These are phyloP conservation scores for Drosophila burlai DNA, from an alignment of 1,140 invertebrate genomes.

Conservation along the genomic window DNA sequence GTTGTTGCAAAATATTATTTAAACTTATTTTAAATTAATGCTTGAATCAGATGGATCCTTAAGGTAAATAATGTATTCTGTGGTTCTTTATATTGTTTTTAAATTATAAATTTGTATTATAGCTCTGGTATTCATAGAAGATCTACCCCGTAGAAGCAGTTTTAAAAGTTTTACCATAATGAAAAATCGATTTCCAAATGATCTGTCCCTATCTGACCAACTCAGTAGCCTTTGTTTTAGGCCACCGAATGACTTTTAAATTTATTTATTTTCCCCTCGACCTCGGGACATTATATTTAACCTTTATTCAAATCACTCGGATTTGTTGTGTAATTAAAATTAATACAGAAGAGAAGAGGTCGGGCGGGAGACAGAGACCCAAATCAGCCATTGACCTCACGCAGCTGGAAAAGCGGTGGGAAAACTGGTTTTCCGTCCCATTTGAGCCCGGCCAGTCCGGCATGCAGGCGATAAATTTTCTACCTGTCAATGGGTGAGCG, in stretches of 20 bases:
- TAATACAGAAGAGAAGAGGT: constrained; percentile 18
- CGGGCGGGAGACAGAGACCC: constrained; percentile 8
- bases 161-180: background rate
- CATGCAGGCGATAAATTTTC: constrained; percentile 79
- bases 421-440: constrained; percentile 68
- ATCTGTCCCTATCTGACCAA: constrained; percentile 27
- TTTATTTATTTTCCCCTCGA: constrained; percentile 16
- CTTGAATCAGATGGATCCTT: no score
- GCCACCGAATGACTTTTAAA: constrained; percentile 32
- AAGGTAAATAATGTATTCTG: background rate
- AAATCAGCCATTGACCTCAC: constrained; percentile 81
- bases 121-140: no score
- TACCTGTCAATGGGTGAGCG: constrained; percentile 83
- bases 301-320: constrained; percentile 66
- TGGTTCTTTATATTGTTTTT: no score
- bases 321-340: constrained; percentile 73
- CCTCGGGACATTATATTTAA: constrained; percentile 1
- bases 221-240: constrained; percentile 48
- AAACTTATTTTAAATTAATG: background rate
- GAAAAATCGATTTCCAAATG: constrained; percentile 30
- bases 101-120: no score
- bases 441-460: constrained; percentile 36
- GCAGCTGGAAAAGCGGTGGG: constrained; percentile 45
- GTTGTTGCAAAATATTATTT: background rate
- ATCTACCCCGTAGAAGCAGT: no score